Conservation (phyloP, 2,888 invertebrate genomes). For the Plebejus melissa region DNA sequence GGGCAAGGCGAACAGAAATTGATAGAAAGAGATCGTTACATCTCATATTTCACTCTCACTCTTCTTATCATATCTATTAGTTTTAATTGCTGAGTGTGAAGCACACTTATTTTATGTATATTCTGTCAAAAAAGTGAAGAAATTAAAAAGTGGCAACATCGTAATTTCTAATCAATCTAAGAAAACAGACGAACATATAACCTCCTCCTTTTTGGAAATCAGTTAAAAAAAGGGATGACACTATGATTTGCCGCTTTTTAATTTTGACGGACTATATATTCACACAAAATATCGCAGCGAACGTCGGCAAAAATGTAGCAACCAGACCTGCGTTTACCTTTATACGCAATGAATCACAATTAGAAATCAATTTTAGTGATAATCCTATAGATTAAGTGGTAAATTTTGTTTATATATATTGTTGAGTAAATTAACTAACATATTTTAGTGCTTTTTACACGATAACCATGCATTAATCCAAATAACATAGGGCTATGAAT, state of each 20-base stretch:
- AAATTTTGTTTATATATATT: neutral
- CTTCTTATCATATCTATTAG: neutral
- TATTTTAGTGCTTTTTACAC: neutral
- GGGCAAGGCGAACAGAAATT: neutral
- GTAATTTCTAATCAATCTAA: no score
- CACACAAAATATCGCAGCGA: no score
- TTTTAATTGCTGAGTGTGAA: neutral
- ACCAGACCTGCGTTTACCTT: neutral
- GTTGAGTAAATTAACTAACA: neutral
- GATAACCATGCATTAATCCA: neutral
- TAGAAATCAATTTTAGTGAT: neutral
- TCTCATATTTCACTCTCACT: neutral
- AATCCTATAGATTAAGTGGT: neutral
- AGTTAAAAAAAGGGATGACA: no score
- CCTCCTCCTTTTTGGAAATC: no score
- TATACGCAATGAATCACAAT: neutral
- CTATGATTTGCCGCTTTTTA: no score
- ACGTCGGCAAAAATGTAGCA: no score
- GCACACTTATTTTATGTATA: no score
- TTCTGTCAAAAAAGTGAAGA: no score
- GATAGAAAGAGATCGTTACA: neutral
- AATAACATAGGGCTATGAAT: constrained; percentile 19
- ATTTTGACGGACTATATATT: no score
- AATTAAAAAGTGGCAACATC: no score
- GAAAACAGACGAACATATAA: no score